Conservation (phyloP, 2,888 invertebrate species). For the Phyto melanocephala region DNA sequence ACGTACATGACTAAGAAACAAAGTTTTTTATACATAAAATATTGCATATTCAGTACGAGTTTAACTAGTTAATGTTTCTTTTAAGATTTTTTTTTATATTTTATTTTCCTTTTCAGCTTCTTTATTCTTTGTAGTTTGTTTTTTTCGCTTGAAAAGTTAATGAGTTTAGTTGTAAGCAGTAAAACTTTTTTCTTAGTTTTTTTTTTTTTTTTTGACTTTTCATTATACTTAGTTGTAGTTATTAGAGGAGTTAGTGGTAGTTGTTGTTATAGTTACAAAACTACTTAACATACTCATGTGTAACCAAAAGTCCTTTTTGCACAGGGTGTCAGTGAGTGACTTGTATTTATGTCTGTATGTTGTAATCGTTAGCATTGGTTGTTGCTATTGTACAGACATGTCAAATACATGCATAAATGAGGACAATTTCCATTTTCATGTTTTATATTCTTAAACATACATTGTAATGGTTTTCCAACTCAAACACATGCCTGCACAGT, state of each 20-base stretch:
- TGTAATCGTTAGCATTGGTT: background rate
- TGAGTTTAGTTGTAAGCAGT: constrained; percentile 34
- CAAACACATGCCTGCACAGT: constrained; percentile 7
- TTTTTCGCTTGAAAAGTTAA: constrained; percentile 11
- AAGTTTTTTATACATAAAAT: background rate
- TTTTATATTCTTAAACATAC: constrained; percentile 24
- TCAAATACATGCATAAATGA: constrained; percentile 48
- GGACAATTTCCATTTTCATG: constrained; percentile 61
- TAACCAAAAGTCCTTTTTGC: constrained; percentile 35
- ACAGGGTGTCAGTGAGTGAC: constrained; percentile 37
- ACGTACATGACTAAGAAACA: no score
- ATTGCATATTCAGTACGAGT: background rate
- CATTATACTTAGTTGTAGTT: background rate
- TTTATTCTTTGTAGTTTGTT: background rate
- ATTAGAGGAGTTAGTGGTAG: background rate
- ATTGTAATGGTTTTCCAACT: constrained; percentile 51
- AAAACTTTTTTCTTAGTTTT: background rate
- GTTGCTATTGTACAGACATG: constrained; percentile 35
- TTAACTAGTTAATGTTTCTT: constrained; percentile 9
- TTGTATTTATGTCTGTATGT: constrained; percentile 15
- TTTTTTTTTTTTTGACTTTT: background rate
- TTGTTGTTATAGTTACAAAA: constrained; percentile 32
- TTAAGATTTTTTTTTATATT: background rate
- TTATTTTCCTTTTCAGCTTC: background rate
- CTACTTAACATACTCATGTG: constrained; percentile 44